Conservation (phyloP, 1,140 invertebrate genomes). For the Samia ricini region DNA sequence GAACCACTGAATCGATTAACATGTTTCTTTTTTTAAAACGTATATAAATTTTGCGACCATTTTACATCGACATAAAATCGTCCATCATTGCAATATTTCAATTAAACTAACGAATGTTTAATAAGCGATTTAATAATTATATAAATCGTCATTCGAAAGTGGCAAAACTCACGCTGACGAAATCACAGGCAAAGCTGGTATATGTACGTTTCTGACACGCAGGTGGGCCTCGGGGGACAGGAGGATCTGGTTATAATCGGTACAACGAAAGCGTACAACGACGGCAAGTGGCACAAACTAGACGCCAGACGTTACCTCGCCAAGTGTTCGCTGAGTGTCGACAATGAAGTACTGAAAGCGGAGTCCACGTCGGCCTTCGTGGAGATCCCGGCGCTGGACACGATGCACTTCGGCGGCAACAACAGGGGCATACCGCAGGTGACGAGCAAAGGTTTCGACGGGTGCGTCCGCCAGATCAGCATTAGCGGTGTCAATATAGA, state of each 20-base stretch:
- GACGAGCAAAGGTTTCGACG: conserved; percentile 90
- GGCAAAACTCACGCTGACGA: neutral
- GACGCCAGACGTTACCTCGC: conserved; percentile 83
- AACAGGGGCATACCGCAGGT: conserved; percentile 83
- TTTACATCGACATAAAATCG: no score
- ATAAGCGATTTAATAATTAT: neutral
- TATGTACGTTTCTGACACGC: neutral
- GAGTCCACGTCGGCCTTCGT: conserved; percentile 53
- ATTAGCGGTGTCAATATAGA: conserved; percentile 87
- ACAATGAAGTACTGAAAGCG: conserved; percentile 75
- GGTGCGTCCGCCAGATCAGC: conserved; percentile 92
- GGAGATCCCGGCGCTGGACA: conserved; percentile 80
- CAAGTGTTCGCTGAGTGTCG: conserved; percentile 84
- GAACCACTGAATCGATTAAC: no score
- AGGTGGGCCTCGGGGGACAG: conserved; percentile 45
- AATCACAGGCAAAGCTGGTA: neutral
- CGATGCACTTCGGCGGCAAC: conserved; percentile 94
- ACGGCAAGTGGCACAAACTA: conserved; percentile 90
- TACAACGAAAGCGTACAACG: conserved; percentile 84
- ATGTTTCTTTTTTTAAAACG: no score
- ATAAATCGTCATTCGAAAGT: neutral
- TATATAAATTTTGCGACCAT: no score
- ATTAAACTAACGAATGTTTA: no score
- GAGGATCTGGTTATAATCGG: conserved; percentile 77
- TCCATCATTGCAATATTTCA: no score